phyloP scores from a whole-genome alignment of 2,888 invertebrate genomes.

The Lepas anatifera region DNA sequence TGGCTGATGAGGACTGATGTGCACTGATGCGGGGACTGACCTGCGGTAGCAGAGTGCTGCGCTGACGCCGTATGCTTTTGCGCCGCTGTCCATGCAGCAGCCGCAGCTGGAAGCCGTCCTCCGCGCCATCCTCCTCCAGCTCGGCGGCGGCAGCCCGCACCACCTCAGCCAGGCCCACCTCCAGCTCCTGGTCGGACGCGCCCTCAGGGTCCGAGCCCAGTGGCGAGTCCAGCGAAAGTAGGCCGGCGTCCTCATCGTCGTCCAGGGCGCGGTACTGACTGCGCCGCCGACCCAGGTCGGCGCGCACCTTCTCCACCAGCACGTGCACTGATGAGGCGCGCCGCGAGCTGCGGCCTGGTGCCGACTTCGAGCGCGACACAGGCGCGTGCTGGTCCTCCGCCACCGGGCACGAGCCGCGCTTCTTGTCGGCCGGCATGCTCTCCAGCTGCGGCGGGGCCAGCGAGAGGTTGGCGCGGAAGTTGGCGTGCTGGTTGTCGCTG shows the following conservation, averaged over 20 bases:
- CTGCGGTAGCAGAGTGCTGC: background rate
- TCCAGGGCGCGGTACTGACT: background rate
- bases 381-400: background rate
- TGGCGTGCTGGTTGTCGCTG: background rate
- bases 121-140: background rate
- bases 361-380: background rate
- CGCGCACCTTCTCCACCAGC: conserved; percentile 4
- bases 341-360: background rate
- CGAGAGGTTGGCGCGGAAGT: background rate
- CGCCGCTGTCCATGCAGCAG: background rate
- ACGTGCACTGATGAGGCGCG: background rate
- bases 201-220: background rate
- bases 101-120: background rate
- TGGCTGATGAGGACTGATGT: too few relatives aligned
- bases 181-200: background rate
- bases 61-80: background rate
- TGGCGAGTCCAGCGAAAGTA: background rate
- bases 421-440: background rate
- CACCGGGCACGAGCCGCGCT: background rate
- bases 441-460: background rate
- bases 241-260: background rate
- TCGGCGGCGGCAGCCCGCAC: background rate
- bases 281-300: background rate
- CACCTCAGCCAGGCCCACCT: background rate
- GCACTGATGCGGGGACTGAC: background rate